Evolutionary conservation across 1,140 invertebrate species (phyloP).

Genomic region (Acromyrmex charruanus): DNA sequence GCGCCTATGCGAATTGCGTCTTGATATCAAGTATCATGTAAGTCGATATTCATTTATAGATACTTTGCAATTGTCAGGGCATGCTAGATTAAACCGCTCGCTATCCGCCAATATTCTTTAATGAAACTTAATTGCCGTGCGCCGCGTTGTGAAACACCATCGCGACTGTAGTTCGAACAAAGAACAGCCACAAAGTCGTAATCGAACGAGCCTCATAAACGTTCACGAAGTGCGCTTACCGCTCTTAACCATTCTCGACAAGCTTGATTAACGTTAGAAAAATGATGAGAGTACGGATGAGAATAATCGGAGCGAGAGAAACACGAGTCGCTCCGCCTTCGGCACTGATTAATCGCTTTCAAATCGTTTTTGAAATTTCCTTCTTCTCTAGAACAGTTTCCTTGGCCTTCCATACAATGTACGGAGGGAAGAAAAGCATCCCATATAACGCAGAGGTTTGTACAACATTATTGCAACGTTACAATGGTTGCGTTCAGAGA

Average conservation of each 20-base stretch:
- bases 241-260: neutral
- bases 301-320: neutral
- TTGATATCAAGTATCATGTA: neutral
- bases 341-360: neutral
- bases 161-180: constrained; percentile 5
- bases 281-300: neutral
- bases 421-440: too few species aligned
- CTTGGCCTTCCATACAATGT: neutral
- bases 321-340: neutral
- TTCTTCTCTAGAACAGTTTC: neutral
- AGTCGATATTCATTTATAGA: constrained; percentile 20
- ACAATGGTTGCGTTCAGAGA: too few species aligned
- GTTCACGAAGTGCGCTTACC: neutral
- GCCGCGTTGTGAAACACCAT: constrained; percentile 23
- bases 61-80: constrained; percentile 28
- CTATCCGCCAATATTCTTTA: constrained; percentile 45
- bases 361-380: neutral
- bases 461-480: too few species aligned
- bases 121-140: constrained; percentile 39
- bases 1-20: neutral
- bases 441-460: too few species aligned
- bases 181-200: constrained; percentile 3
- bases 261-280: neutral
- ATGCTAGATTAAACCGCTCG: constrained; percentile 29
- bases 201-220: constrained; percentile 16